These are phyloP conservation scores for Megaceryle maxima DNA, from an alignment of 2,113 vertebrate genomes.

Conservation along the genomic window DNA sequence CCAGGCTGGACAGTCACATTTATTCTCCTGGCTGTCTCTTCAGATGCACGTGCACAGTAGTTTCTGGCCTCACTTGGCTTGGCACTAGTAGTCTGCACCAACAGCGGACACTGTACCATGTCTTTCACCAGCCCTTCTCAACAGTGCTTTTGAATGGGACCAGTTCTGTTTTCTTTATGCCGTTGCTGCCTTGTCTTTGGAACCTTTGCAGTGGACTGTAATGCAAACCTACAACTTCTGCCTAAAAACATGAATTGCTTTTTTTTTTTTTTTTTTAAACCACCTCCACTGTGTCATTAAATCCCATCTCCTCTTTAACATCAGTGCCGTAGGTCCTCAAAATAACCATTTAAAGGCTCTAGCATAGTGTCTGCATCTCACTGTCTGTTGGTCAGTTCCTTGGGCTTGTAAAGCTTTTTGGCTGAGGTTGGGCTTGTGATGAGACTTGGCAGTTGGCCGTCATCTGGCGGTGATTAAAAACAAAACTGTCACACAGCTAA, in stretches of 20 bases:
- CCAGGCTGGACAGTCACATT: no score
- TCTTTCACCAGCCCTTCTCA: not conserved
- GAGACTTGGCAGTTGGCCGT: not conserved
- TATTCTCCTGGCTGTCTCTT: not conserved
- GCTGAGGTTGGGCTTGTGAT: not conserved
- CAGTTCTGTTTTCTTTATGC: not conserved
- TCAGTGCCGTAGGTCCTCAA: not conserved
- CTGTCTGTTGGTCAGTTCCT: not conserved
- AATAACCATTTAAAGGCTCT: not conserved
- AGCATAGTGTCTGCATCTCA: not conserved
- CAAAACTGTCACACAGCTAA: not conserved
- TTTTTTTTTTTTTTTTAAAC: not conserved
- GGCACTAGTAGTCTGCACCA: not conserved
- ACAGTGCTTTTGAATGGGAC: not conserved
- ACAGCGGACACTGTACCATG: rapidly evolving
- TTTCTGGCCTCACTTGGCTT: not conserved
- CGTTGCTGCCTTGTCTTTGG: not conserved
- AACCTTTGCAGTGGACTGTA: not conserved
- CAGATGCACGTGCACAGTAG: rapidly evolving
- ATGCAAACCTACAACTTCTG: not conserved
- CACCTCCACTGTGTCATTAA: not conserved
- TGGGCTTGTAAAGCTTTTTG: not conserved
- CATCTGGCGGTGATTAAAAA: not conserved
- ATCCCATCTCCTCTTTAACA: not conserved
- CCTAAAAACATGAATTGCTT: not conserved